These are phyloP conservation scores for Morelia viridis DNA, from an alignment of 2,797 vertebrate genomes.

Conservation along the genomic window DNA sequence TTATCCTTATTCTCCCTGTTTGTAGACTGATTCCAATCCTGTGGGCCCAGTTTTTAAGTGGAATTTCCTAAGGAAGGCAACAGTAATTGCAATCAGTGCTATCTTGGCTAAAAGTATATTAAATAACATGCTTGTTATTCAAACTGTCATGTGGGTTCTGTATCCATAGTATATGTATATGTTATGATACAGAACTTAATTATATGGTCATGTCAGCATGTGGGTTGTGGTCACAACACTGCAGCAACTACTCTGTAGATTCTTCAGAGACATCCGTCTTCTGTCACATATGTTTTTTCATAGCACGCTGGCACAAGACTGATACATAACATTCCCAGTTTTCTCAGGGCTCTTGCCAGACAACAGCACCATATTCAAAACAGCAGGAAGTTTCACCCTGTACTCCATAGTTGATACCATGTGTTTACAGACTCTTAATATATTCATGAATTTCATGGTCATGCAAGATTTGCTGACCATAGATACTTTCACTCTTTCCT, in stretches of 20 bases:
- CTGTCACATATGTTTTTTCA: slow-evolving; percentile 32
- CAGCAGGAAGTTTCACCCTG: background rate
- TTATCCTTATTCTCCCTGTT: background rate
- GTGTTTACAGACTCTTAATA: background rate
- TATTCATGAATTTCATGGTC: background rate
- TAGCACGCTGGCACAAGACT: slow-evolving; percentile 9
- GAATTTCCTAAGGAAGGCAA: background rate
- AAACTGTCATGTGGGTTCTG: slow-evolving; percentile 25
- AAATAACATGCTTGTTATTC: slow-evolving; percentile 32
- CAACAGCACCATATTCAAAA: background rate
- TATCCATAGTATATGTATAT: slow-evolving; percentile 20
- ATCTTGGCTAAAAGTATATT: slow-evolving; percentile 26
- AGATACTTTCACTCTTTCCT: background rate
- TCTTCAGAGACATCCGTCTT: slow-evolving; percentile 17
- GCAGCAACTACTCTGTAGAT: slow-evolving; percentile 8
- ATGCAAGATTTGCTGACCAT: background rate
- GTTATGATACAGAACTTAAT: slow-evolving; percentile 26
- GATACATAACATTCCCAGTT: background rate
- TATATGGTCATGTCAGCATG: slow-evolving; percentile 28
- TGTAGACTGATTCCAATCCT: background rate
- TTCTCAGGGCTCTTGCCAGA: background rate
- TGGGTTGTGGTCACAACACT: slow-evolving; percentile 32
- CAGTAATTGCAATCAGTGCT: slow-evolving; percentile 34
- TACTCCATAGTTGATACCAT: background rate
- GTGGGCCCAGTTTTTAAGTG: slow-evolving; percentile 20